Conservation (phyloP, 2,797 vertebrate genomes). For the Synanceia verrucosa region DNA sequence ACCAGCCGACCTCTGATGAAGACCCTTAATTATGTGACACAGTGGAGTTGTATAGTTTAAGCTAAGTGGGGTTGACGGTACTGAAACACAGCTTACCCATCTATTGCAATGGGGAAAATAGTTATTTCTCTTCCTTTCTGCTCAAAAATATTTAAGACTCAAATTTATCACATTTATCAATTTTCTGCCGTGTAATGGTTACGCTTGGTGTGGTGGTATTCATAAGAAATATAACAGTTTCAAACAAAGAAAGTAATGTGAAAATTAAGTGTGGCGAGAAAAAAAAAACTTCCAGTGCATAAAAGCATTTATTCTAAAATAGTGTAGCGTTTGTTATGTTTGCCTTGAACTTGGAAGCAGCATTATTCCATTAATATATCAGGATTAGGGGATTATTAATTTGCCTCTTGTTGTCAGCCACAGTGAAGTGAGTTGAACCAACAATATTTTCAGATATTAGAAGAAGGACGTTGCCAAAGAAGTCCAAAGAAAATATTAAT, state of each 20-base stretch:
- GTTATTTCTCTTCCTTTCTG: neutral
- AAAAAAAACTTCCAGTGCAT: neutral
- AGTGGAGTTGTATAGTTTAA: neutral
- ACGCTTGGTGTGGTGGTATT: too few species aligned
- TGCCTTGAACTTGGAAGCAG: neutral
- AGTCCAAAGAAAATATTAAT: neutral
- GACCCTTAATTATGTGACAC: neutral
- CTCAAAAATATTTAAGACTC: neutral
- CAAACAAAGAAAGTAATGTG: too few species aligned
- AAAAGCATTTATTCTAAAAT: neutral
- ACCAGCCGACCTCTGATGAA: conserved; percentile 7
- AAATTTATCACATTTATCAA: neutral
- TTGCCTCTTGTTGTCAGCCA: neutral
- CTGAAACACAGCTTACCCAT: neutral
- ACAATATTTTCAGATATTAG: too few species aligned
- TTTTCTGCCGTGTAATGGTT: too few species aligned
- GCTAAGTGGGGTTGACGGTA: neutral
- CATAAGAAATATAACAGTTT: neutral
- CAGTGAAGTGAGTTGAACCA: neutral
- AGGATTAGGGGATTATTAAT: too few species aligned
- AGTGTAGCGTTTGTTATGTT: too few species aligned
- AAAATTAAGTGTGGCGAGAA: too few species aligned
- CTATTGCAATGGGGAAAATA: neutral
- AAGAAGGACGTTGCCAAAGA: too few species aligned
- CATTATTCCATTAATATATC: neutral